Evolutionary conservation across 2,888 invertebrate genomes (phyloP).

Genomic region (Polydrusus tereticollis): DNA sequence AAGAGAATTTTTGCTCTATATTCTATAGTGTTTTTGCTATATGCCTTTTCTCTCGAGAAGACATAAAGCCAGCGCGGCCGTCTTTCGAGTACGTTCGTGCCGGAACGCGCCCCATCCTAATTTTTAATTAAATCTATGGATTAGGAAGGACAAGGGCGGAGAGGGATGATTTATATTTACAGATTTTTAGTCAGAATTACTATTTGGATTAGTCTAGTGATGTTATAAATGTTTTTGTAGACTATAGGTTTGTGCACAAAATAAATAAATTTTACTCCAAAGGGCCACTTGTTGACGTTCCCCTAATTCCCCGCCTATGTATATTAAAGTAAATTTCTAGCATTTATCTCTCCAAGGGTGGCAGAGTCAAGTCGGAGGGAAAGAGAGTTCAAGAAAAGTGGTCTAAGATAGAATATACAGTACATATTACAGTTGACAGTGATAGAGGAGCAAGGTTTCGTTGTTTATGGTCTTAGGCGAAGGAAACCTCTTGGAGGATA

Average conservation of each 20-base stretch:
- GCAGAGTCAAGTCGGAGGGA: background rate
- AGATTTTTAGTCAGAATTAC: background rate
- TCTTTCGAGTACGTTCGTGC: constrained; percentile 1
- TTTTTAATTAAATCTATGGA: constrained; percentile 18
- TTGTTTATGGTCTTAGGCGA: constrained; percentile 1
- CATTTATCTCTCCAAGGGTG: background rate
- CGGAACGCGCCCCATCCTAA: constrained; percentile 16
- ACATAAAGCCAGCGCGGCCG: constrained; percentile 6
- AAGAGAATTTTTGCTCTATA: constrained; percentile 13
- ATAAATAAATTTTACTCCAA: no score
- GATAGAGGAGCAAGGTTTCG: constrained; percentile 23
- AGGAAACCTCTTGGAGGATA: background rate
- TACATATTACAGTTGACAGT: constrained; percentile 27
- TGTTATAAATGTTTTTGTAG: no score
- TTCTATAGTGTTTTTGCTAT: constrained; percentile 8
- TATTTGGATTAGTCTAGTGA: no score
- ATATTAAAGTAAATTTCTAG: constrained; percentile 11
- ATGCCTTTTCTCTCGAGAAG: background rate
- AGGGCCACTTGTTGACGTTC: no score
- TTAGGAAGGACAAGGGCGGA: background rate
- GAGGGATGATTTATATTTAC: background rate
- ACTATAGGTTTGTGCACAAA: no score
- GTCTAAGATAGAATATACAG: constrained; percentile 24
- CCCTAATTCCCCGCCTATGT: background rate
- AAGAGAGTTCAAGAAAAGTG: constrained; percentile 3